A percentile compares a stretch with the other conserved stretches of the same genome.
Conservation (phyloP, 1,140 invertebrate genomes). For the Drosophila neocordata region DNA sequence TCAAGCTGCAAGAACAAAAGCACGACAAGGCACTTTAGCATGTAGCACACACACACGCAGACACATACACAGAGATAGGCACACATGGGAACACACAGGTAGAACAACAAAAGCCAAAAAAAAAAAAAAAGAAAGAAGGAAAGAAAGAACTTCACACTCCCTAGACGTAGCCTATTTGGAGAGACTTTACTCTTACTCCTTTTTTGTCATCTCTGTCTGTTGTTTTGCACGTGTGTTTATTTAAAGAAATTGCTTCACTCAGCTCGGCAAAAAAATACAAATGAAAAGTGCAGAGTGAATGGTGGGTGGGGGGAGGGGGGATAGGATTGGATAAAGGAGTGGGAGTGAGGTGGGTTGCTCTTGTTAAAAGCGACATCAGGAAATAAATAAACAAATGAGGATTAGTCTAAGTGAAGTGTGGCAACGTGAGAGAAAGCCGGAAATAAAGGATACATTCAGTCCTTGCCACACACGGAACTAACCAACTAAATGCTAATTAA, state of each 20-base stretch:
- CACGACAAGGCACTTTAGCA: conserved; percentile 79
- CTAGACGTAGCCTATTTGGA: conserved; percentile 68
- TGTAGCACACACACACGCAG: conserved; percentile 44
- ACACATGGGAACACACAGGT: conserved; percentile 13
- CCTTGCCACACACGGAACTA: conserved; percentile 56
- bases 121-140: too few relatives aligned
- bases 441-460: conserved; percentile 28
- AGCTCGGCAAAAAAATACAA: conserved; percentile 35
- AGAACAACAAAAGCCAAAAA: conserved; percentile 56
- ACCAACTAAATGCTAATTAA: conserved; percentile 73
- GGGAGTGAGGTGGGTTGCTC: background rate
- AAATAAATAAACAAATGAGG: conserved; percentile 80
- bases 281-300: background rate
- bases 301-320: too few relatives aligned
- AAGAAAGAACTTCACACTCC: conserved; percentile 32
- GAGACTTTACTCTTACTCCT: conserved; percentile 46
- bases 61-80: conserved; percentile 14
- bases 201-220: conserved; percentile 39
- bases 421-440: conserved; percentile 27
- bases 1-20: conserved; percentile 53
- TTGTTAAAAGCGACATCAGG: conserved; percentile 53
- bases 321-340: background rate
- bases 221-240: conserved; percentile 77
- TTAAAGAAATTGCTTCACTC: conserved; percentile 76
- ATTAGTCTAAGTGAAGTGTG: conserved; percentile 62